Percentiles rank a stretch among this genome's conserved stretches.
phyloP scores from a whole-genome alignment of 1,140 invertebrate species.

The Drosophila murphyi region DNA sequence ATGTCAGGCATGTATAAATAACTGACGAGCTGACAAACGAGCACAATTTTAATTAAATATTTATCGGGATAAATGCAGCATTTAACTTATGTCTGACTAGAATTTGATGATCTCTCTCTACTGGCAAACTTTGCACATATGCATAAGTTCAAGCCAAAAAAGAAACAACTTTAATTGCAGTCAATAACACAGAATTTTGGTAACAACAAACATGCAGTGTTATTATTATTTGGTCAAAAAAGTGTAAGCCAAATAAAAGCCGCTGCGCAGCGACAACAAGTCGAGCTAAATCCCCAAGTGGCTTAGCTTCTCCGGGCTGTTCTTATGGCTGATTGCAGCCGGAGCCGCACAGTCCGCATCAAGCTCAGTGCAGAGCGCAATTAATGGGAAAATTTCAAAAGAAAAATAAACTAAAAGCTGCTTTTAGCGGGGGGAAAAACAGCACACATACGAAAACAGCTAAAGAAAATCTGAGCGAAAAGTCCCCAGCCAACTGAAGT shows the following conservation, averaged over 20 bases:
- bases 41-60: constrained; percentile 14
- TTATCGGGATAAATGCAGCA: constrained; percentile 6
- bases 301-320: constrained; percentile 52
- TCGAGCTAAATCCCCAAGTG: constrained; percentile 73
- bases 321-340: constrained; percentile 61
- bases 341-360: neutral
- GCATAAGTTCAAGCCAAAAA: neutral
- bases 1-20: neutral
- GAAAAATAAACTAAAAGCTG: constrained; percentile 51
- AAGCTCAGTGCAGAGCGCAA: constrained; percentile 64
- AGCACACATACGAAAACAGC: constrained; percentile 40
- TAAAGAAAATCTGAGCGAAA: constrained; percentile 66
- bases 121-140: neutral
- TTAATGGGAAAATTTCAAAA: constrained; percentile 79
- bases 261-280: constrained; percentile 56
- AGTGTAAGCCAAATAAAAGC: constrained; percentile 17
- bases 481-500: constrained; percentile 79
- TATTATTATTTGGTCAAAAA: neutral
- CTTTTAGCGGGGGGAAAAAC: constrained; percentile 33
- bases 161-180: neutral
- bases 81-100: neutral
- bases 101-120: neutral
- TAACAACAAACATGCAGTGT: neutral
- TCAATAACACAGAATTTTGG: neutral
- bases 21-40: neutral